Percentiles rank a stretch among this genome's conserved stretches.
These are phyloP conservation scores for Callinectes sapidus DNA, from an alignment of 2,888 invertebrate genomes.

Conservation along the genomic window DNA sequence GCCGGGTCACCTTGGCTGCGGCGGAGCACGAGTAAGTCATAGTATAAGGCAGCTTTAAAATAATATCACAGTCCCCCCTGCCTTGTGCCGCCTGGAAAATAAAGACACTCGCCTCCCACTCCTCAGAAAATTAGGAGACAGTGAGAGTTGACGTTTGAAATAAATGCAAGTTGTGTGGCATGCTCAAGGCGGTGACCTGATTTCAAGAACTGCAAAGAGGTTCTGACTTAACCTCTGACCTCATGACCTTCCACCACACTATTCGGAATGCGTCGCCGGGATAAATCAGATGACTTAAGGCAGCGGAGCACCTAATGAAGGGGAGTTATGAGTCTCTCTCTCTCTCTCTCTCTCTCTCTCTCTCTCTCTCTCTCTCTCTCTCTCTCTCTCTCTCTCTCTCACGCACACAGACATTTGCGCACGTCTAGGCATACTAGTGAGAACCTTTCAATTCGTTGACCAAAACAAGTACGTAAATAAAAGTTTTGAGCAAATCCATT, in stretches of 20 bases:
- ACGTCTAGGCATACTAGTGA: background rate
- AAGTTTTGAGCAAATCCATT: constrained; percentile 15
- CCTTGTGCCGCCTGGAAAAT: background rate
- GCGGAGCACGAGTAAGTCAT: background rate
- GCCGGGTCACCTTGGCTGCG: background rate
- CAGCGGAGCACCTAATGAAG: background rate
- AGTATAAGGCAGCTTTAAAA: background rate
- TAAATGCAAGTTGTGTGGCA: background rate
- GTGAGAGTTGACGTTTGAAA: constrained; percentile 10
- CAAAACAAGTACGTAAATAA: background rate
- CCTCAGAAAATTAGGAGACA: background rate
- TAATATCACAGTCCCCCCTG: background rate
- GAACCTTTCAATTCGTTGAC: background rate
- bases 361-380: background rate
- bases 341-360: constrained; percentile 6
- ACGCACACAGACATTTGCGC: background rate
- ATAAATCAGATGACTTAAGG: background rate
- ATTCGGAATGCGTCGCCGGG: background rate
- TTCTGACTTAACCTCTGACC: background rate
- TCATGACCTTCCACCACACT: background rate
- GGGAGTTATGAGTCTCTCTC: background rate
- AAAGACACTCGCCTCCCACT: background rate
- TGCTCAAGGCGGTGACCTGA: background rate
- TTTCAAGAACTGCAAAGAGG: background rate
- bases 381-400: background rate